Evolutionary conservation across 2,888 invertebrate species (phyloP).

Genomic region (Leucophora obtusa): DNA sequence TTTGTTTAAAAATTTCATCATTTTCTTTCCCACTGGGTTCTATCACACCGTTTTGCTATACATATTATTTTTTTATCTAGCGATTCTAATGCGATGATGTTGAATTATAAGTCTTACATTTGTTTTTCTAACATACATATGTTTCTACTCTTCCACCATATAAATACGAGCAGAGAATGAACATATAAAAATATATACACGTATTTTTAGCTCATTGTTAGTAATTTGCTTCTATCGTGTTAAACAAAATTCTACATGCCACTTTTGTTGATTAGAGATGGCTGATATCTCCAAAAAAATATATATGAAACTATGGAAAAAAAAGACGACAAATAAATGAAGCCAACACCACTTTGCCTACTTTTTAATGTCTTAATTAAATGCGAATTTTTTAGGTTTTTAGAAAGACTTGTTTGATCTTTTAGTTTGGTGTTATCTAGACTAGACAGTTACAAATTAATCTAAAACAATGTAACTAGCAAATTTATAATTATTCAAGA

Average conservation of each 20-base stretch:
- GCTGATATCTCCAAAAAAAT: conserved; percentile 56
- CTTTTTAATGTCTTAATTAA: conserved; percentile 58
- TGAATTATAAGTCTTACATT: conserved; percentile 51
- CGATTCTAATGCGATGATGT: conserved; percentile 56
- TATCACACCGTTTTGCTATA: neutral
- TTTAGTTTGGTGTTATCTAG: conserved; percentile 41
- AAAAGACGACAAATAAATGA: conserved; percentile 36
- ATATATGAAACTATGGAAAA: conserved; percentile 15
- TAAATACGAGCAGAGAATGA: neutral
- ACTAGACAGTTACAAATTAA: conserved; percentile 48
- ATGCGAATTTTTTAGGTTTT: conserved; percentile 48
- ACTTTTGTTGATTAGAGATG: conserved; percentile 64
- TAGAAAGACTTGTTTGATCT: conserved; percentile 45
- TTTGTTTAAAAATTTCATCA: no score
- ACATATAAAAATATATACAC: conserved; percentile 43
- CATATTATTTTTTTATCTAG: conserved; percentile 12
- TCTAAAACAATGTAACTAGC: conserved; percentile 4
- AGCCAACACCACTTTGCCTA: conserved; percentile 19
- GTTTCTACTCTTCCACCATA: neutral
- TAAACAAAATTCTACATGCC: conserved; percentile 63
- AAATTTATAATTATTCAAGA: neutral
- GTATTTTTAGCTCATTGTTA: conserved; percentile 65
- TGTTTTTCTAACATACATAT: conserved; percentile 46
- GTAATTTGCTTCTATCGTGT: conserved; percentile 59
- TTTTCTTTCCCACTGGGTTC: conserved; percentile 21